Conservation (phyloP, 2,888 invertebrate genomes). For the Odontocerum albicorne region DNA sequence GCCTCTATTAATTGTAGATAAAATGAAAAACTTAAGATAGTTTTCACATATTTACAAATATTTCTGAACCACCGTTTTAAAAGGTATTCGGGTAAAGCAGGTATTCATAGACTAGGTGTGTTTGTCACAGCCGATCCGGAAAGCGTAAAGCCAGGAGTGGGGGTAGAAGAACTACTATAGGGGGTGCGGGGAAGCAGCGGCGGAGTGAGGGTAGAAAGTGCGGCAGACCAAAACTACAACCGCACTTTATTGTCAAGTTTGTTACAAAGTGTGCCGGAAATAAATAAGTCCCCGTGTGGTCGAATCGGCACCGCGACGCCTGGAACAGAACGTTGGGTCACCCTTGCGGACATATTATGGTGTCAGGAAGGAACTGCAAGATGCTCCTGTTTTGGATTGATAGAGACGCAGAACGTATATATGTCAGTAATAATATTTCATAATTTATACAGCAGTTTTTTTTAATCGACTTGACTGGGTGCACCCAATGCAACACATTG, state of each 20-base stretch:
- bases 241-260: conserved; percentile 31
- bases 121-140: conserved; percentile 36
- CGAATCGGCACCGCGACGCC: conserved; percentile 2
- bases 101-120: conserved; percentile 9
- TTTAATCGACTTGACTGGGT: too few relatives aligned
- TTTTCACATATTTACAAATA: too few relatives aligned
- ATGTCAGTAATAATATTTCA: too few relatives aligned
- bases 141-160: conserved; percentile 21
- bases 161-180: neutral
- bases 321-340: neutral
- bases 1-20: too few relatives aligned
- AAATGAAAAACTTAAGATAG: too few relatives aligned
- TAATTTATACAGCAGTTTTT: too few relatives aligned
- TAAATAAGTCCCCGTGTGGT: conserved; percentile 25
- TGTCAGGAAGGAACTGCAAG: too few relatives aligned
- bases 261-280: conserved; percentile 31
- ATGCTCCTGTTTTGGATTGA: too few relatives aligned
- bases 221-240: conserved; percentile 29
- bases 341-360: neutral
- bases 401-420: too few relatives aligned
- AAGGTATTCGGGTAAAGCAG: conserved; percentile 1
- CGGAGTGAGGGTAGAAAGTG: conserved; percentile 11
- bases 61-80: neutral
- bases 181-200: neutral
- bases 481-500: too few relatives aligned